Evolutionary conservation across 53 echinoderm and acorn worm genomes (phyloP).

Genomic region (Henricia sp.): DNA sequence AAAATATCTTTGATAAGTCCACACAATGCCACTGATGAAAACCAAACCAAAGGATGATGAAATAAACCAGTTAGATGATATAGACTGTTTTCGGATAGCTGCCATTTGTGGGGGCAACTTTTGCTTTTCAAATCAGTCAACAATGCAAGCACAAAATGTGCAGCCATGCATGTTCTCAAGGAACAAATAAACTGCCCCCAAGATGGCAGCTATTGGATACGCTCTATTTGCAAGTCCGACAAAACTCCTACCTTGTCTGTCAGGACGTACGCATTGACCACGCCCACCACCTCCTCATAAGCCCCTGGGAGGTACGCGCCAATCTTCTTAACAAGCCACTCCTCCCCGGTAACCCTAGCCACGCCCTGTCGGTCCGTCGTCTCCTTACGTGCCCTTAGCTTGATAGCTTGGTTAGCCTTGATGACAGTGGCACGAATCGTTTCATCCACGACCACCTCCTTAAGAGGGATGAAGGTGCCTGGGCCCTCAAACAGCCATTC

Average conservation of each 20-base stretch:
- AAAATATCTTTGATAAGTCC: too few species aligned
- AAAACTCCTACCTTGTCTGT: constrained; percentile 88
- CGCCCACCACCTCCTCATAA: constrained; percentile 93
- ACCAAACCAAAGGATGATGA: too few species aligned
- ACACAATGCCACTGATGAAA: too few species aligned
- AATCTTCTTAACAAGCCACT: constrained; percentile 97
- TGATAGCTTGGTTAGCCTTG: constrained; percentile 98
- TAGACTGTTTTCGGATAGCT: too few species aligned
- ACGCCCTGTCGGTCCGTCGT: constrained; percentile 78
- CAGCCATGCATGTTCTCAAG: background rate
- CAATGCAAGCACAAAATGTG: background rate
- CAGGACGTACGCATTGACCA: constrained; percentile 93
- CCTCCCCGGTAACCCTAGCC: constrained; percentile 90
- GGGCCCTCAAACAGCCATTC: constrained; percentile 99
- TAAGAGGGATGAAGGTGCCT: constrained; percentile 95
- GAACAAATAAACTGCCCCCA: background rate
- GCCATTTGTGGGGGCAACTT: too few species aligned
- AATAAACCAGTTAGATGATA: too few species aligned
- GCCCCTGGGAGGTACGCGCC: constrained; percentile 98
- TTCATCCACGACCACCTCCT: constrained; percentile 95
- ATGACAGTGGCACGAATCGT: constrained; percentile 94
- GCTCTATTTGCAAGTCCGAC: background rate
- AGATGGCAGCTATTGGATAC: background rate
- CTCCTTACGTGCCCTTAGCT: constrained; percentile 94
- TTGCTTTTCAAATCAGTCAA: too few species aligned